Evolutionary conservation across 2,113 vertebrate genomes (phyloP).

Genomic region (Aptenodytes patagonicus): DNA sequence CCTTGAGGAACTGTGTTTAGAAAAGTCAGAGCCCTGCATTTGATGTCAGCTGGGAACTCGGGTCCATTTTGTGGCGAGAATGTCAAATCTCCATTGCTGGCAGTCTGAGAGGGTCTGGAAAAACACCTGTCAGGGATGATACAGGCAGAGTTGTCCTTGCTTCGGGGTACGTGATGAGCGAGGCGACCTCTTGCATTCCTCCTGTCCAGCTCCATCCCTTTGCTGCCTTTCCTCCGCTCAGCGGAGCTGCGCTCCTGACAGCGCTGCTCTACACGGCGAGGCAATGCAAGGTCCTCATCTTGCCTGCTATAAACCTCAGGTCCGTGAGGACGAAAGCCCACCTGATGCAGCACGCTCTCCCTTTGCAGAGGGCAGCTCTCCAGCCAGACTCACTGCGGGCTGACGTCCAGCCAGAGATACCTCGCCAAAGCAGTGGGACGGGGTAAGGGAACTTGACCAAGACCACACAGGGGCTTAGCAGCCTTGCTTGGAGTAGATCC

Average conservation of each 20-base stretch:
- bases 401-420: background rate
- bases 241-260: background rate
- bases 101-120: background rate
- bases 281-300: fast-evolving
- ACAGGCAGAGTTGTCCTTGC: background rate
- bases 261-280: fast-evolving
- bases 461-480: background rate
- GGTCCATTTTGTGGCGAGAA: fast-evolving
- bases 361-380: background rate
- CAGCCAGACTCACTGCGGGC: background rate
- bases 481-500: background rate
- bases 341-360: fast-evolving
- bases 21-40: background rate
- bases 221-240: background rate
- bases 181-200: background rate
- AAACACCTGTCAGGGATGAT: background rate
- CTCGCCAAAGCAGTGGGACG: background rate
- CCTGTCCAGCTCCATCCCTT: background rate
- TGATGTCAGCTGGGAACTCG: background rate
- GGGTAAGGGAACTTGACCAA: background rate
- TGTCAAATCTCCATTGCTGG: background rate
- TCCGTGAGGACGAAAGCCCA: fast-evolving
- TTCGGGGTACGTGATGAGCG: fast-evolving
- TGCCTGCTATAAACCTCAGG: fast-evolving
- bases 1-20: background rate